Conservation (phyloP, 1,140 invertebrate genomes). For the Brachionus rubens region DNA sequence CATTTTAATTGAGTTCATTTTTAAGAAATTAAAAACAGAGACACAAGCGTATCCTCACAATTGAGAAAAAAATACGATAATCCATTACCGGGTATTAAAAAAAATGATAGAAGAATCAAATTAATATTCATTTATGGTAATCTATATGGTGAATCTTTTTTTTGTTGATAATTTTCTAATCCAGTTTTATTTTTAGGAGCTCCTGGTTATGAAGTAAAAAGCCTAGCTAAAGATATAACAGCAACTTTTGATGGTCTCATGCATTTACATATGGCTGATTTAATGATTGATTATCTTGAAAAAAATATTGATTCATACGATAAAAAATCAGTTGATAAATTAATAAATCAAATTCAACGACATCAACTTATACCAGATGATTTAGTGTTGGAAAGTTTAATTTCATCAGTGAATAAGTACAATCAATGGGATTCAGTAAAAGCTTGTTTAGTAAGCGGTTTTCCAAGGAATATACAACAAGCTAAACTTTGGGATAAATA, state of each 20-base stretch:
- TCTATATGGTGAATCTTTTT: not conserved
- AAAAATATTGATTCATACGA: not conserved
- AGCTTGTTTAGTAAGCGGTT: constrained; percentile 9
- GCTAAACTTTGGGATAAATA: constrained; percentile 17
- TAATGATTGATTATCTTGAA: constrained; percentile 19
- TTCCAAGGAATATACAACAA: constrained; percentile 21
- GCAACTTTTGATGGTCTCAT: constrained; percentile 5
- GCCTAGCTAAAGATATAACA: not conserved
- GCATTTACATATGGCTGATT: constrained; percentile 9
- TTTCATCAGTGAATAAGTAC: not conserved
- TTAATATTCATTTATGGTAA: constrained; percentile 31
- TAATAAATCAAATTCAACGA: not conserved
- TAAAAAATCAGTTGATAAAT: not conserved
- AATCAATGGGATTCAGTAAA: constrained; percentile 2
- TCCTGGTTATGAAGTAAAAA: constrained; percentile 8
- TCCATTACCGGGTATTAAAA: constrained; percentile 7
- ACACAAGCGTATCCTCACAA: not conserved
- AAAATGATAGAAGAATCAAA: not conserved
- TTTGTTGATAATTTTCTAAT: not conserved
- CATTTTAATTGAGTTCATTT: too few relatives aligned
- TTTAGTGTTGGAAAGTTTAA: not conserved
- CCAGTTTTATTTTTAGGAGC: not conserved
- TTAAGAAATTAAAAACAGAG: not conserved
- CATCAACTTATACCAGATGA: constrained; percentile 1
- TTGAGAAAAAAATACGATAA: constrained; percentile 1